These are phyloP conservation scores for Sitta europaea DNA, from an alignment of 2,113 vertebrate genomes.

Conservation along the genomic window DNA sequence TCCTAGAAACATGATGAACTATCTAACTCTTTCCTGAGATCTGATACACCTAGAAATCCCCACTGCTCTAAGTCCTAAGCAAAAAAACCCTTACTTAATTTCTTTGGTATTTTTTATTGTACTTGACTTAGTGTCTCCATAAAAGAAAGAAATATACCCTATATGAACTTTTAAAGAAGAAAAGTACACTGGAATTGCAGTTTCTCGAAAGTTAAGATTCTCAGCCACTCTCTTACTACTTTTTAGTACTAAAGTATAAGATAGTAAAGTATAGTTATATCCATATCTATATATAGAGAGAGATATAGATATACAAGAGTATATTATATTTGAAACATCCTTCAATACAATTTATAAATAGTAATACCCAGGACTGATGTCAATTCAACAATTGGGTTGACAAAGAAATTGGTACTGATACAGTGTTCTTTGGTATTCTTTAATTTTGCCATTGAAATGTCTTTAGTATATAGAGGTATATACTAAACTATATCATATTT, in stretches of 20 bases:
- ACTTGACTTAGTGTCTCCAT: neutral
- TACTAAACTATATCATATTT: no score
- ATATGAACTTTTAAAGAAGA: neutral
- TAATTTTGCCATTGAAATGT: neutral
- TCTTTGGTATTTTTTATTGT: neutral
- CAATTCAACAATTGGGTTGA: neutral
- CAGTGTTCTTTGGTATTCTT: neutral
- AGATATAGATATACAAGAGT: no score
- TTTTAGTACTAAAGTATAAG: neutral
- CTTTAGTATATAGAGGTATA: no score
- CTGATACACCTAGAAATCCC: neutral
- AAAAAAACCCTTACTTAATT: neutral
- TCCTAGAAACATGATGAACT: neutral
- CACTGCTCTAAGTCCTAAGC: neutral
- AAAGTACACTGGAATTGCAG: neutral
- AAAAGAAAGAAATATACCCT: accelerated
- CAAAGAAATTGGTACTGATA: neutral
- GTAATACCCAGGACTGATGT: accelerated
- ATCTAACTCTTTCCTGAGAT: neutral
- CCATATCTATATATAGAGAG: no score
- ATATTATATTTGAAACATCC: neutral
- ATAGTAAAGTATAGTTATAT: no score
- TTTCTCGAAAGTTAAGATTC: neutral
- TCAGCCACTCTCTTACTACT: neutral
- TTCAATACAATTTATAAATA: neutral